Evolutionary conservation across 2,797 vertebrate species (phyloP).

Genomic region (Falco cherrug): DNA sequence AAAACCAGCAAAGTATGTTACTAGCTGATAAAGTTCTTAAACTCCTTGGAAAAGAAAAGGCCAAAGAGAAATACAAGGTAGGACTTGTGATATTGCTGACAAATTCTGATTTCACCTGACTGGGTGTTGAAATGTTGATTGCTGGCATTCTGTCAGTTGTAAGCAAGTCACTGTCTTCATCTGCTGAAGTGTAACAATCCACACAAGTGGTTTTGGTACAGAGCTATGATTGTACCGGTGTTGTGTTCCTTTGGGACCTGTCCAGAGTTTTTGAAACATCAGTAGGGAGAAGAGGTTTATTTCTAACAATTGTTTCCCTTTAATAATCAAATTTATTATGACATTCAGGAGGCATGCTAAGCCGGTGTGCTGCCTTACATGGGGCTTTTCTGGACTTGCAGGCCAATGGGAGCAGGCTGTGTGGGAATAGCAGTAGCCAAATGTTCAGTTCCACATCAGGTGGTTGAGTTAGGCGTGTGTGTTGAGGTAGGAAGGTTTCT

Average conservation of each 20-base stretch:
- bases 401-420: neutral
- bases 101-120: neutral
- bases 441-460: neutral
- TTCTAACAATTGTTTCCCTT: neutral
- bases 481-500: neutral
- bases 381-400: neutral
- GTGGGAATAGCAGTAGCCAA: neutral
- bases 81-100: neutral
- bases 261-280: neutral
- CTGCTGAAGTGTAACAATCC: neutral
- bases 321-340: neutral
- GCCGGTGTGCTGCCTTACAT: neutral
- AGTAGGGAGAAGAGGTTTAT: neutral
- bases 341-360: neutral
- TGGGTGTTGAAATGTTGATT: neutral
- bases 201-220: neutral
- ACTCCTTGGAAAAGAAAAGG: constrained; percentile 97
- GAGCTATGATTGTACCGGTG: neutral
- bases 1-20: constrained; percentile 99
- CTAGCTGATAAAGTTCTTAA: constrained; percentile 98
- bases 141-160: neutral
- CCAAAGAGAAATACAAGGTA: constrained; percentile 99
- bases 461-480: neutral
- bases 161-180: neutral
- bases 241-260: neutral